Evolutionary conservation across 2,113 vertebrate genomes (phyloP), one percentile per base, ranked within the genome.

Genomic region (Scophthalmus maximus): DNA sequence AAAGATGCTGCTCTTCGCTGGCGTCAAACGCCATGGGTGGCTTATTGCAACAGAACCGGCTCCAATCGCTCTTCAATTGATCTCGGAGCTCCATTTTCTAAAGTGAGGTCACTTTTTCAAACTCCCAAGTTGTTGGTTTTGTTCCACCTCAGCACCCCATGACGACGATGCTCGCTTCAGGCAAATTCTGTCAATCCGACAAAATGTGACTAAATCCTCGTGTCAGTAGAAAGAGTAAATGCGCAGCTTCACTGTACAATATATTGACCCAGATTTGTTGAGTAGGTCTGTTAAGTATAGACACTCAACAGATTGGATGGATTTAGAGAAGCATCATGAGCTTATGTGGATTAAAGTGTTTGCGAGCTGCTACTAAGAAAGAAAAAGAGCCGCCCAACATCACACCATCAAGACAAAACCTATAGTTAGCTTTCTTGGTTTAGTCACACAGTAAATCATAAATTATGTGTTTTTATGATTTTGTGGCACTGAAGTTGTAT

Each of bases 311-410:
- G 89, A 86, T 87, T 89, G 86, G 82, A 71, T 88, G 89, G 86
- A 78, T 89, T 92, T 85, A 89, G 60, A 86, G 82, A 62, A 73
- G 85, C 86, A 85, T 75, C 86, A 78, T 20, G 34, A 84, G 84
- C 61, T 89, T 90, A 92, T 23, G 64, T 83, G 87, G 91, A 89
- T 92, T 92, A 89, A 86, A 88, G 78, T 67, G 73, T 76, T 25
- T 51, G 36, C 50, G 46, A 57, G 59, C 70, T 80, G 73, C 55
- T 40, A 42, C 79, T 44, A 59, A 85, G 71, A 56, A 71, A 53
- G 26, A 80, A 30, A 75, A 75, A 46, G 30, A 74, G 56, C 4
- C 27, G 44, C 38, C 36, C 18, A 59, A 18, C 57, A 73, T 57
- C 76, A 73, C 57, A 68, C 14, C 14, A 29, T 46, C 44, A 56